Evolutionary conservation across 92 coral and sea anemone genomes (phyloP), one percentile per base, ranked within the genome.

Genomic region (Phenganax subtilis): DNA sequence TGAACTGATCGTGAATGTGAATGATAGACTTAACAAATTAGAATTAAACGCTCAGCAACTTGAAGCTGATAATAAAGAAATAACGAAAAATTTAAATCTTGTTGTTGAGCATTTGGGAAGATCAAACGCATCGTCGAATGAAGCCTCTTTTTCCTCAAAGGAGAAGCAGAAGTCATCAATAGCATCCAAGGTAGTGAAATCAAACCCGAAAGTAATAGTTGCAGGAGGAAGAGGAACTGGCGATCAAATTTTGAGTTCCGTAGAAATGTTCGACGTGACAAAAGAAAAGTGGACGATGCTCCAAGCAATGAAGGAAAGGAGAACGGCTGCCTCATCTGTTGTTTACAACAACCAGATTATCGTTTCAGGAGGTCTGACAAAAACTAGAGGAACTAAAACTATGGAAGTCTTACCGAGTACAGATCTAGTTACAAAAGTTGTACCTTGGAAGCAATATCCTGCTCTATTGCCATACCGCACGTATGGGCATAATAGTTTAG

Each of bases 341-440:
- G 65, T 59, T 1, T 68, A 68, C 73, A 25, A 68, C 73, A 47
- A 68, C 47, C 51, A 68, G 51, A 68, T 68, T 7, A 68, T 68
- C n/a, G 73, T 68, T 29, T 29, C 51, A 0, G 73, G 73, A 8
- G 73, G 73, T 9, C 25, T 51, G 73, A 29, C 12, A 14, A 47
- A 68, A 29, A 10, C 51, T 10, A 9, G n/a, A 8, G 54, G 73
- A 17, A 68, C 73, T 10, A 68, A 68, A 4, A 10, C 12, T 0
- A 68, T 68, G 73, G 73, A 29, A 25, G 54, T 14, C 25, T 7
- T 68, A 27, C 51, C 0, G 51, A 68, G 12, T 47, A 51, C 51
- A 7, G 51, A 29, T 27, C 51, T 7, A 68, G n/a, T 29, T 68
- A 8, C 54, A 0, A 1, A 10, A 12, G 11, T 3, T 10, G 44